Base-by-base conservation (phyloP, 2,888 invertebrate species). In the Caenorhabditis panamensis region DNA sequence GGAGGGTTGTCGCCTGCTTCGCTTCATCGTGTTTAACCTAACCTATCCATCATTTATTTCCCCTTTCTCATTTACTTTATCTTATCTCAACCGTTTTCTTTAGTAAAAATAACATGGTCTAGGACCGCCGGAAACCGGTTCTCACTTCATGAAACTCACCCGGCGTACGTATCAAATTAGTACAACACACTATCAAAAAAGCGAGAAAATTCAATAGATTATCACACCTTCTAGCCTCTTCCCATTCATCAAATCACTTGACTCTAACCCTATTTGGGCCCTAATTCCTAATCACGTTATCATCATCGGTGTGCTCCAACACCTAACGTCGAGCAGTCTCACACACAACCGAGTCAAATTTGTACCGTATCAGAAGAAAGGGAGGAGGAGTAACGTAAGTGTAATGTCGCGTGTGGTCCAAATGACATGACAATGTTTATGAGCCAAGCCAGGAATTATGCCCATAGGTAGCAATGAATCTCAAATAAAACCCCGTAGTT, bases 381-480 rank as follows among this genome's bases (percentile, higher is more conserved):
- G n/a, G 54, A 31, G 47, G 47, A 41, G 47, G 18, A 47, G 18
- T 5, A 13, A 16, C 41, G 31, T 13, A 41, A 47, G 3, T 47
- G 31, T 51, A 41, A 47, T 26, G 44, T 58, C 58, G 56, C 47
- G 59, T 58, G 64, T 64, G 58, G 41, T 20, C 22, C 26, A 49
- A 41, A 59, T 31, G 28, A 37, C 9, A 69, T 56, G 59, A 37
- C 22, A 41, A 61, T 61, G 61, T 59, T 73, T 66, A 75, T 53
- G 37, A 71, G 51, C n/a, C 41, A 36, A 47, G 36, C 22, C 13
- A 22, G 20, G 64, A 66, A 73, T 64, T 59, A 64, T 66, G n/a
- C 66, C 31, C 28, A 75, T 53, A 75, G 75, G 75, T 75, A 75
- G 75, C 75, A 66, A 75, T 75, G 75, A 75, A 75, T 75, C 75